phyloP scores from a whole-genome alignment of 1,140 invertebrate species.

The Drosophila nigromelanica region DNA sequence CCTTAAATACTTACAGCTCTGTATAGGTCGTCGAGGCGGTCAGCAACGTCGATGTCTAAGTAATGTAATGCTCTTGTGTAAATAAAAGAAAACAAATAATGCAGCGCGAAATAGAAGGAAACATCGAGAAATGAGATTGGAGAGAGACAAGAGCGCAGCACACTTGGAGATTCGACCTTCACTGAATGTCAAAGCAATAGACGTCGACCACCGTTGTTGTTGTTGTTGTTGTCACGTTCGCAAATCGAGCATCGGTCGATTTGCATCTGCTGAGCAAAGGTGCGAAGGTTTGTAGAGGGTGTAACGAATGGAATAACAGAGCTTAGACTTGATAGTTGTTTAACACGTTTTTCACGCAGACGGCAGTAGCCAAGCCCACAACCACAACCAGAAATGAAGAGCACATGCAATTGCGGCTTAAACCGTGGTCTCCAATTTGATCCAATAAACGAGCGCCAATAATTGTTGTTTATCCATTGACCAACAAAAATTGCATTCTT shows the following conservation, averaged over 20 bases:
- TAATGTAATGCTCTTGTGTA: slow-evolving; percentile 7
- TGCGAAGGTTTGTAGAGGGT: not conserved
- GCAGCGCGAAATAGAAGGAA: not conserved
- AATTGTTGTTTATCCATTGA: too few species aligned
- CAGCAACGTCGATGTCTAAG: not conserved
- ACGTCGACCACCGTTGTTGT: slow-evolving; percentile 14
- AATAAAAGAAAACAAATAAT: slow-evolving; percentile 10
- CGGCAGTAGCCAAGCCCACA: not conserved
- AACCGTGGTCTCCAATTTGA: too few species aligned
- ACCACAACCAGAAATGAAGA: not conserved
- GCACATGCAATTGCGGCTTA: too few species aligned
- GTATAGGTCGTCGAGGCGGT: not conserved
- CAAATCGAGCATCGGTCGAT: slow-evolving; percentile 64
- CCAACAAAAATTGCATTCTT: too few species aligned
- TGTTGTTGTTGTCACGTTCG: slow-evolving; percentile 27
- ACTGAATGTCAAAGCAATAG: slow-evolving; percentile 63
- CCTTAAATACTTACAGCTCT: slow-evolving; percentile 15
- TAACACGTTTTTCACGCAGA: not conserved
- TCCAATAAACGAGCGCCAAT: too few species aligned
- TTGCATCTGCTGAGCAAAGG: slow-evolving; percentile 43
- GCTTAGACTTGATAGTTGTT: not conserved
- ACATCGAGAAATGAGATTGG: not conserved
- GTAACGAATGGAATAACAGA: not conserved
- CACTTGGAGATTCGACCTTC: slow-evolving; percentile 56
- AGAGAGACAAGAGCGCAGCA: slow-evolving; percentile 8